A percentile compares a stretch with the other conserved stretches of the same genome.
phyloP scores from a whole-genome alignment of 2,113 vertebrate species.

The Aramus guarauna region DNA sequence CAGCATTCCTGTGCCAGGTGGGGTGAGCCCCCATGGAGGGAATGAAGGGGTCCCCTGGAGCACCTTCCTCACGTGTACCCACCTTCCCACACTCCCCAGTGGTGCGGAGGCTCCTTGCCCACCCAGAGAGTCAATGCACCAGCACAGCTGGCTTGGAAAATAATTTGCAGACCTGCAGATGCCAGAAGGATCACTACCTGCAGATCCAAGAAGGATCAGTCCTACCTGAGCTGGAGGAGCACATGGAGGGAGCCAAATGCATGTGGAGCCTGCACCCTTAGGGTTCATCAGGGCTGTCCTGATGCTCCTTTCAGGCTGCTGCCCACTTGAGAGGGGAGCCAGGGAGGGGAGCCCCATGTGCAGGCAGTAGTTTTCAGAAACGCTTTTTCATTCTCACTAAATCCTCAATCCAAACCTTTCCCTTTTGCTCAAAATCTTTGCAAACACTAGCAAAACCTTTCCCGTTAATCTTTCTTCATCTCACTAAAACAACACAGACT shows the following conservation, averaged over 20 bases:
- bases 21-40: not conserved
- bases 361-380: not conserved
- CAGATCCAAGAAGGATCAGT: not conserved
- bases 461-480: constrained; percentile 64
- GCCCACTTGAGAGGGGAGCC: not conserved
- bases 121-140: not conserved
- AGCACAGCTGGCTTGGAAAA: not conserved
- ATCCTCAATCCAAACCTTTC: constrained; percentile 29
- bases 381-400: not conserved
- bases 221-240: not conserved
- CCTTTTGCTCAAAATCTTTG: constrained; percentile 22
- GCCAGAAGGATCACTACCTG: not conserved
- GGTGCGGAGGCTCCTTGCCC: not conserved
- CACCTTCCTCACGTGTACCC: not conserved
- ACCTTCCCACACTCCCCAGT: not conserved
- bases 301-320: not conserved
- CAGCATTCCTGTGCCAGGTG: not conserved
- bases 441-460: constrained; percentile 57
- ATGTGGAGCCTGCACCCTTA: not conserved
- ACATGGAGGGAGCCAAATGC: not conserved
- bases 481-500: constrained; percentile 68
- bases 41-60: not conserved
- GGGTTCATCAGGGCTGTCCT: not conserved
- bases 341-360: not conserved
- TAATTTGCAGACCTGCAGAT: not conserved